Base-by-base conservation (phyloP, 2,888 invertebrate genomes). In the Chironomus tentans region DNA sequence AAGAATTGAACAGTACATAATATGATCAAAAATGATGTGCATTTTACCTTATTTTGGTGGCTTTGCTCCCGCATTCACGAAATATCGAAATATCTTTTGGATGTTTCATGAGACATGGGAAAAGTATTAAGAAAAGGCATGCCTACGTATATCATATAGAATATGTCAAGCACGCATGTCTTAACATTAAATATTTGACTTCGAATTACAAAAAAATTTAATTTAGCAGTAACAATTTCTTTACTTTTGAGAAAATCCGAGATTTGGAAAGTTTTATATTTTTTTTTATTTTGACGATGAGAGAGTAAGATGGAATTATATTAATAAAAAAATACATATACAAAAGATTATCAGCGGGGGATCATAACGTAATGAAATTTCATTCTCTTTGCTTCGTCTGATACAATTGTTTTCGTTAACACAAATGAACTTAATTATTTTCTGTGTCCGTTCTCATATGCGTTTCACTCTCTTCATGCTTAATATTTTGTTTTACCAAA, bases 351-450 rank as follows among this genome's bases (percentile, higher is more conserved):
- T 68, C 68, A 68, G 68, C 68, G 38, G 28, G 68, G 15, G 68
- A 38, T 38, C 38, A 38, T 38, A 38, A 38, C 38, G 68, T 13
- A 28, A 46, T n/a, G n/a, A 28, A 46, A 68, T 13, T 38, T 13
- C 6, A n/a, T 68, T 38, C n/a, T 46, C n/a, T 46, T 38, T 68
- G 28, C n/a, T n/a, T 46, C 6, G 15, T 38, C 38, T 38, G 68
- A 22, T 46, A 38, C 68, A 68, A 68, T 68, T 68, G 68, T 68
- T 46, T 68, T 68, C 46, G 46, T 68, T 28, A 68, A 21, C 15
- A 46, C 68, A 38, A 68, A 38, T 68, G 68, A 68, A 38, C 28
- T 68, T 68, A 68, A 68, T 68, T 68, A 68, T 46, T 68, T 68
- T 68, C 7, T 56, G 56, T 56, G n/a, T 56, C 18, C 18, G 50